phyloP scores from a whole-genome alignment of 2,888 invertebrate genomes.

The Himalopsyche anomala region DNA sequence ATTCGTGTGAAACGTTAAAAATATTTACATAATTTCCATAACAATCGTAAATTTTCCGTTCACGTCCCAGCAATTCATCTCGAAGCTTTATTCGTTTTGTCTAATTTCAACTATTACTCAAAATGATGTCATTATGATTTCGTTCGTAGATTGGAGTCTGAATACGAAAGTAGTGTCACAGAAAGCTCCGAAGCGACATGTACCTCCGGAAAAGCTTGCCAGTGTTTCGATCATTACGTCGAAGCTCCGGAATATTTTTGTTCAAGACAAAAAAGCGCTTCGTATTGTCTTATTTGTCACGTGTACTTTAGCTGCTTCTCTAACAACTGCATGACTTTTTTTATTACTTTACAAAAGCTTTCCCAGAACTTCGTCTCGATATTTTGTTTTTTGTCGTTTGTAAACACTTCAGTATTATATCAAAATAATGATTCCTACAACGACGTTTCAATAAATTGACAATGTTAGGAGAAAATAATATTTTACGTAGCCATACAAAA shows the following conservation, averaged over 20 bases:
- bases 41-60: constrained; percentile 41
- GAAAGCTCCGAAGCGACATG: not conserved
- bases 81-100: constrained; percentile 48
- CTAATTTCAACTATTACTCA: constrained; percentile 54
- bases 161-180: constrained; percentile 37
- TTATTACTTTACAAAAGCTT: not conserved
- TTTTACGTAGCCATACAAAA: no score
- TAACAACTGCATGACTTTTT: constrained; percentile 6
- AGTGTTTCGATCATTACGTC: constrained; percentile 27
- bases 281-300: not conserved
- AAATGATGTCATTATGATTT: constrained; percentile 52
- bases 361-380: not conserved
- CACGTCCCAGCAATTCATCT: constrained; percentile 51
- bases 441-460: no score
- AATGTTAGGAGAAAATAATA: no score
- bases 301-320: not conserved
- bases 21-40: not conserved
- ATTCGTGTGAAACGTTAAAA: no score
- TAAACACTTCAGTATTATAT: no score
- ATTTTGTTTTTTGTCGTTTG: no score
- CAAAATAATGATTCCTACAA: no score
- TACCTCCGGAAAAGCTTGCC: not conserved
- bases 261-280: not conserved
- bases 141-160: constrained; percentile 20
- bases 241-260: not conserved